Conservation (phyloP, 2,888 invertebrate species). For the Meghimatium bilineatum region DNA sequence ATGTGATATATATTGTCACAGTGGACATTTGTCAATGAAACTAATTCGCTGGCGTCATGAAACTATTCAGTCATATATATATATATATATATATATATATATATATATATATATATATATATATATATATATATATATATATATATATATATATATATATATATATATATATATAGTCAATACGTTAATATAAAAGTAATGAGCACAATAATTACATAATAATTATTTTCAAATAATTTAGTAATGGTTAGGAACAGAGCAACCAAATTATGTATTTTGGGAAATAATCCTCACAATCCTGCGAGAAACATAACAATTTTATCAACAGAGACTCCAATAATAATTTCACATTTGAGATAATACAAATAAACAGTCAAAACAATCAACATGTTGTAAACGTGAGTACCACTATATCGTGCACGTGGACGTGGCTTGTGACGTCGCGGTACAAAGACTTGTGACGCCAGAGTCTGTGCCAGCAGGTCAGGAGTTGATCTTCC, state of each 20-base stretch:
- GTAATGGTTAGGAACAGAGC: background rate
- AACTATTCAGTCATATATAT: too few relatives aligned
- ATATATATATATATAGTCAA: too few relatives aligned
- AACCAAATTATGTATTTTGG: background rate
- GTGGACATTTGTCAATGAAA: too few relatives aligned
- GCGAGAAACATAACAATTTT: background rate
- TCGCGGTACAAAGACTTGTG: background rate
- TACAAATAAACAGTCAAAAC: constrained; percentile 16
- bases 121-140: too few relatives aligned
- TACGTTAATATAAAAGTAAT: too few relatives aligned
- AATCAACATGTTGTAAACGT: background rate
- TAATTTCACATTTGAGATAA: background rate
- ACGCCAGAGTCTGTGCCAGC: background rate
- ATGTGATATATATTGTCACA: too few relatives aligned
- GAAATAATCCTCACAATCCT: background rate
- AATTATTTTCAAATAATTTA: too few relatives aligned
- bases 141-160: too few relatives aligned
- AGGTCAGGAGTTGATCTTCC: constrained; percentile 68
- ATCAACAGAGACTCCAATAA: background rate
- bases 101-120: too few relatives aligned
- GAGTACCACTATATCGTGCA: background rate
- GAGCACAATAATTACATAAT: too few relatives aligned
- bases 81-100: too few relatives aligned
- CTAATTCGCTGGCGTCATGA: too few relatives aligned
- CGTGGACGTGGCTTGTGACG: background rate